Evolutionary conservation across 2,888 invertebrate species (phyloP).

Genomic region (Bursaphelenchus okinawaensis): DNA sequence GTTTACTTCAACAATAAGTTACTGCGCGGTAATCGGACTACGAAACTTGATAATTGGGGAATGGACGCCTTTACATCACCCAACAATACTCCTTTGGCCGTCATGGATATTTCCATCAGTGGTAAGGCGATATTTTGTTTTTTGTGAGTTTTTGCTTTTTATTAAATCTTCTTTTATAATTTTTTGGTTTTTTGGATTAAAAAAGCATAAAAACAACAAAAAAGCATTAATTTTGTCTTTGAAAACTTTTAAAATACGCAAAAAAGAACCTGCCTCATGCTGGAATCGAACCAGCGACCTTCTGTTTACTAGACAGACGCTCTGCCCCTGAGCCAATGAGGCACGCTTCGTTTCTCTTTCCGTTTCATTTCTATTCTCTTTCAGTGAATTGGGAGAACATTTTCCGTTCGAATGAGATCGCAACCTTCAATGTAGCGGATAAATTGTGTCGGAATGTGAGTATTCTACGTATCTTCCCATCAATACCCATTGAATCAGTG

Average conservation of each 20-base stretch:
- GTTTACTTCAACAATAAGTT: constrained; percentile 82
- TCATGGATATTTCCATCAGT: constrained; percentile 74
- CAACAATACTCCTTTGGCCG: constrained; percentile 76
- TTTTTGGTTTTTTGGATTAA: no score
- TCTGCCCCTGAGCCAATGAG: constrained; percentile 52
- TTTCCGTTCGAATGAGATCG: constrained; percentile 66
- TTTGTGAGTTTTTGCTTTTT: background rate
- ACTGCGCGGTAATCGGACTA: constrained; percentile 79
- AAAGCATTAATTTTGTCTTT: background rate
- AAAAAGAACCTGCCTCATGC: constrained; percentile 40
- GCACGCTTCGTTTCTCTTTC: constrained; percentile 18
- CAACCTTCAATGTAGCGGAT: constrained; percentile 66
- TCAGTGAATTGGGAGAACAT: constrained; percentile 67
- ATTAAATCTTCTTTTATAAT: no score
- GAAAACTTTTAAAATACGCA: background rate
- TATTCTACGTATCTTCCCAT: constrained; percentile 80
- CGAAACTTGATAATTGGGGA: constrained; percentile 68
- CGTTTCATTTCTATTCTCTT: constrained; percentile 34
- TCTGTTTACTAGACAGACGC: constrained; percentile 55
- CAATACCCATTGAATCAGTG: constrained; percentile 74
- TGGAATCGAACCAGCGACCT: constrained; percentile 53
- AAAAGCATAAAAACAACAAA: background rate
- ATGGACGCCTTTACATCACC: constrained; percentile 80
- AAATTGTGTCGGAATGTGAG: constrained; percentile 78
- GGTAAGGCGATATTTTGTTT: constrained; percentile 58